Percentiles rank a stretch among this genome's conserved stretches.
Evolutionary conservation across 2,113 vertebrate species (phyloP).

Genomic region (Bubalus kerabau): DNA sequence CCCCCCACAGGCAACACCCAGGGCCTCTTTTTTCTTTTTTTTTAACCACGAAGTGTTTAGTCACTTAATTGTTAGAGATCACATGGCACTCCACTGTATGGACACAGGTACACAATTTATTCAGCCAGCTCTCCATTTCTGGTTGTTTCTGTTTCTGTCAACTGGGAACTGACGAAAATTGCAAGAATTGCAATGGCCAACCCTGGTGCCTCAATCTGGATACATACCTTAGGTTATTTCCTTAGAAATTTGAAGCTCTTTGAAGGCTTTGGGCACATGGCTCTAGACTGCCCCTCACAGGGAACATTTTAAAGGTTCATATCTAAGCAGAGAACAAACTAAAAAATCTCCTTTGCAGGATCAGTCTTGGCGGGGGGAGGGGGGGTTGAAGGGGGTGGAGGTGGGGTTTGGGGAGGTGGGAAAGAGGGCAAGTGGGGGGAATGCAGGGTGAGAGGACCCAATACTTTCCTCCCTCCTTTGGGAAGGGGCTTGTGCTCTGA

Average conservation of each 20-base stretch:
- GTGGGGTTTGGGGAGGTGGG: rapidly evolving
- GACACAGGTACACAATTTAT: background rate
- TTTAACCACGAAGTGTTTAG: background rate
- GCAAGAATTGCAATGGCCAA: background rate
- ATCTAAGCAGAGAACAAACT: background rate
- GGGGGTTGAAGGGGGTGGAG: background rate
- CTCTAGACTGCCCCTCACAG: background rate
- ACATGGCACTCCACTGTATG: too few species aligned
- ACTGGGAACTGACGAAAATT: too few species aligned
- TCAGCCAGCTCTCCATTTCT: background rate
- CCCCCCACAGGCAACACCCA: rapidly evolving
- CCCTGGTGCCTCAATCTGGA: background rate
- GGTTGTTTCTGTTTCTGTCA: background rate
- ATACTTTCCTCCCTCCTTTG: background rate
- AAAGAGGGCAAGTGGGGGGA: background rate
- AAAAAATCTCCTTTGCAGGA: background rate
- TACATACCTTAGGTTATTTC: background rate
- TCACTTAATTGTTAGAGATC: background rate
- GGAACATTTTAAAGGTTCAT: background rate
- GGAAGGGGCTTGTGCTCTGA: background rate
- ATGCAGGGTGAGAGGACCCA: rapidly evolving
- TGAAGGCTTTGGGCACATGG: background rate
- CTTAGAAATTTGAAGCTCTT: background rate
- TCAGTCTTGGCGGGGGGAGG: background rate
- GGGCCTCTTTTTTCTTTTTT: background rate